A percentile compares a stretch with the other conserved stretches of the same genome.
Conservation (phyloP, 2,113 vertebrate genomes). For the Scartelaos histophorus region DNA sequence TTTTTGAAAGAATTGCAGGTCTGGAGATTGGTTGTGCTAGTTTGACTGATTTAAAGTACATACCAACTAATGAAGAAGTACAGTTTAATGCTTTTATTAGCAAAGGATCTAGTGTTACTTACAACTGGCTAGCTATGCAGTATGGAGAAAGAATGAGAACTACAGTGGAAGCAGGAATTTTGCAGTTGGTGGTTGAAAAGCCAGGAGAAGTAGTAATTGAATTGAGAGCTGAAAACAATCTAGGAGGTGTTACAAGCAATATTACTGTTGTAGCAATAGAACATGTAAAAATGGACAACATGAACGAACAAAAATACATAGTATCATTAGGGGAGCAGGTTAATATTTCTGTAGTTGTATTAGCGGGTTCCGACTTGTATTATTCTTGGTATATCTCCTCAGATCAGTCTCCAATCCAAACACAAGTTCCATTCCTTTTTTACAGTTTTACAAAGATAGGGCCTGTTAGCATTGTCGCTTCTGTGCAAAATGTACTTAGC, state of each 20-base stretch:
- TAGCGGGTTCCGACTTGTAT: conserved; percentile 68
- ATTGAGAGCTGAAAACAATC: conserved; percentile 68
- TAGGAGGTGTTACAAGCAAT: conserved; percentile 51
- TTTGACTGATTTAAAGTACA: conserved; percentile 57
- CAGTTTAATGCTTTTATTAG: conserved; percentile 56
- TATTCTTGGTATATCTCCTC: conserved; percentile 69
- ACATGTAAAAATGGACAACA: conserved; percentile 43
- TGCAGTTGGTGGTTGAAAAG: conserved; percentile 51
- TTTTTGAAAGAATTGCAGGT: conserved; percentile 70
- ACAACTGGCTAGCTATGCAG: conserved; percentile 62
- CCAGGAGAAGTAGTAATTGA: conserved; percentile 62
- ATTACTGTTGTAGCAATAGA: conserved; percentile 65
- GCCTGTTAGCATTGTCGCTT: conserved; percentile 54
- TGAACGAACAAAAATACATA: conserved; percentile 37
- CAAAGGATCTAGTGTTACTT: conserved; percentile 75
- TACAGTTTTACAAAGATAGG: conserved; percentile 64
- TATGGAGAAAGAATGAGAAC: conserved; percentile 19
- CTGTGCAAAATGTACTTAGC: conserved; percentile 70
- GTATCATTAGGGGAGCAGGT: conserved; percentile 56
- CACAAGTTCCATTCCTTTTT: conserved; percentile 56
- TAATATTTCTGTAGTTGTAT: conserved; percentile 64
- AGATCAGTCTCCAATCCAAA: conserved; percentile 29
- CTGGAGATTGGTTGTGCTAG: conserved; percentile 58
- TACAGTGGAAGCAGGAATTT: conserved; percentile 35
- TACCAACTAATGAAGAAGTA: conserved; percentile 62